A percentile compares a stretch with the other conserved stretches of the same genome.
Evolutionary conservation across 1,140 invertebrate genomes (phyloP).

Genomic region (Paramacrobiotus metropolitanus): DNA sequence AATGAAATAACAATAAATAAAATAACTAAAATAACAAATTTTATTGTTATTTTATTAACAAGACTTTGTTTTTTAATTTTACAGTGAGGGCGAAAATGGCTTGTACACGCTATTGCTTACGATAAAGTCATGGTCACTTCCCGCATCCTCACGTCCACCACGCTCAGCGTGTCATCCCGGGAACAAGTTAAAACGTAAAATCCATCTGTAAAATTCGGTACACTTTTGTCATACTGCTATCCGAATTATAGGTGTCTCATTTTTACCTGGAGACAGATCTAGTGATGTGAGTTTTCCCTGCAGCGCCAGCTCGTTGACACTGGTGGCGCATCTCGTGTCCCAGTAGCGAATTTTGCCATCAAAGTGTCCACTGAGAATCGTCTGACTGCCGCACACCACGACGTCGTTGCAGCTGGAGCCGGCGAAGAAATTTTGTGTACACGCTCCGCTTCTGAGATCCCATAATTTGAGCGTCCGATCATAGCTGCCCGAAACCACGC

Average conservation of each 20-base stretch:
- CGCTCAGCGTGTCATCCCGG: conserved; percentile 73
- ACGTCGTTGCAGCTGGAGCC: conserved; percentile 88
- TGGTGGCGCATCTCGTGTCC: conserved; percentile 48
- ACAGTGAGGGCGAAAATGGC: too few species aligned
- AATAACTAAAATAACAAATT: too few species aligned
- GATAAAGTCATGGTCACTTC: conserved; percentile 64
- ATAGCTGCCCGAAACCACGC: conserved; percentile 45
- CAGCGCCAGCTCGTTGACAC: conserved; percentile 49
- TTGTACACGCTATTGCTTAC: too few species aligned
- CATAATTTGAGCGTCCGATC: conserved; percentile 90
- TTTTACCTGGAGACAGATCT: conserved; percentile 72
- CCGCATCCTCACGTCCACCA: conserved; percentile 80
- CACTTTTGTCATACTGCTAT: too few species aligned
- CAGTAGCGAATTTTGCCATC: conserved; percentile 89
- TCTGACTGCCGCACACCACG: conserved; percentile 48
- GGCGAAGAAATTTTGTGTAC: conserved; percentile 85
- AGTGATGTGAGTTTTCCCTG: conserved; percentile 85
- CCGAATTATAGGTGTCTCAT: too few species aligned
- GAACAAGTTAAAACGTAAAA: conserved; percentile 69
- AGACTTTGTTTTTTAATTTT: too few species aligned
- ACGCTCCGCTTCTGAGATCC: conserved; percentile 74
- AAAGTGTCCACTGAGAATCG: conserved; percentile 87
- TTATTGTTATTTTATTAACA: too few species aligned
- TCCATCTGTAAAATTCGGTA: conserved; percentile 49
- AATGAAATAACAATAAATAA: too few species aligned